Evolutionary conservation across 2,888 invertebrate genomes (phyloP), one percentile per base, ranked within the genome.

Genomic region (Polydrusus pterygomalis): DNA sequence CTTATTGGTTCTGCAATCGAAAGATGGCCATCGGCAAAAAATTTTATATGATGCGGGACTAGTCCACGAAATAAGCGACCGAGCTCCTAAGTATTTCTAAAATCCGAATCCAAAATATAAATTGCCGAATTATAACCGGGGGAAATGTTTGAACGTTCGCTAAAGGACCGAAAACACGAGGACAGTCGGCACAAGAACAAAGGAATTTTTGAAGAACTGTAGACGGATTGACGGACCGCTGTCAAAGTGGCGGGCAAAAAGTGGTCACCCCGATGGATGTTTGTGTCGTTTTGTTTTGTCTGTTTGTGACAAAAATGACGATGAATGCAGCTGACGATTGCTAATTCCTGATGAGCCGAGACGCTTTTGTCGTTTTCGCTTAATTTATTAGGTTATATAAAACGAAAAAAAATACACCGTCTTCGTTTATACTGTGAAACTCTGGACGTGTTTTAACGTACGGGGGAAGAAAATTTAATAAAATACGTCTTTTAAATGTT

Each of bases 121-220:
- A 84, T 83, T 81, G 82, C 82, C 81, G 82, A 84, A 84, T 84
- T 84, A 84, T 84, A 84, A 79, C 80, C 80, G 78, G 78, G 79
- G 81, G 77, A 77, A 77, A 77, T 77, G 77, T 77, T 77, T 77
- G 34, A 70, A 51, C 77, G 77, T 77, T 67, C 77, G 68, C 74
- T 70, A 77, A 77, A 77, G 71, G 74, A 77, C 70, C 74, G 71
- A 77, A 77, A 77, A 77, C 79, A 71, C 72, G 74, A 71, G 70
- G 78, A 77, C 80, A 81, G 81, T 77, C 74, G 77, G 79, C 74
- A 62, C 70, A 77, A 76, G 79, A 81, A 84, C 85, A 84, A 84
- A 84, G 79, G 84, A 84, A 84, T 84, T 85, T 85, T 84, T 84
- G 84, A 85, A 82, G 84, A 83, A 84, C 83, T 83, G 81, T 79